Evolutionary conservation across 2,113 vertebrate species (phyloP), one percentile per base, ranked within the genome.

Genomic region (Myodes glareolus): DNA sequence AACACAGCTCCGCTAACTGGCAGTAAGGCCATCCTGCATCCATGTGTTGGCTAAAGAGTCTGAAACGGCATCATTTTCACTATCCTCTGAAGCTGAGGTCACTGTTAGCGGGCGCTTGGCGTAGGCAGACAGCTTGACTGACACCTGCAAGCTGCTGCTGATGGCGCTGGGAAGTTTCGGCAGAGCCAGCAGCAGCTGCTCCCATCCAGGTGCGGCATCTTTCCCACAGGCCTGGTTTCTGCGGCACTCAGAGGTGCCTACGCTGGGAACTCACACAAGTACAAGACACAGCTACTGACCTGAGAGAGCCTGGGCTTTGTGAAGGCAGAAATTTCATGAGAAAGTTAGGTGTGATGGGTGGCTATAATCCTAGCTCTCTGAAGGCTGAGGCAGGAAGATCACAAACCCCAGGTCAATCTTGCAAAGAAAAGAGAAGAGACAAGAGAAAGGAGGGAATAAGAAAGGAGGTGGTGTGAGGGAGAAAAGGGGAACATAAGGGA

Each of bases 291-390:
- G 76, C 45, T 84, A 61, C 85, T 65, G 31, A 90, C 47, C 45
- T 50, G 23, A 95, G 73, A 39, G 82, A 81, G 39, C 86, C 55
- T 70, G 52, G 45, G 61, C 67, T 52, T 95, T 70, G 77, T 47
- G 77, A 81, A 92, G 27, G 45, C 61, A 97, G 42, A 88, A n/a
- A 73, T 86, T 45, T 55, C 86, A 86, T 8, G 29, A 61, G 68
- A 82, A 67, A 47, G 31, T 13, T 29, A 25, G 31, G 29, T 13
- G 9, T 6, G 1, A 61, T 7, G 1, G 19, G 23, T 63, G 39
- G 23, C 86, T 73, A n/a, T 55, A 58, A 73, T 52, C 36, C 47
- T 11, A 61, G 52, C 25, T 55, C n/a, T 58, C 68, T 55, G n/a
- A 72, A 89, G 70, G 25, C 52, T 61, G n/a, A 75, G 70, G 14